Percentiles rank a stretch among this genome's conserved stretches.
phyloP scores from a whole-genome alignment of 2,888 invertebrate genomes.

The Sylvicola fuscatus region DNA sequence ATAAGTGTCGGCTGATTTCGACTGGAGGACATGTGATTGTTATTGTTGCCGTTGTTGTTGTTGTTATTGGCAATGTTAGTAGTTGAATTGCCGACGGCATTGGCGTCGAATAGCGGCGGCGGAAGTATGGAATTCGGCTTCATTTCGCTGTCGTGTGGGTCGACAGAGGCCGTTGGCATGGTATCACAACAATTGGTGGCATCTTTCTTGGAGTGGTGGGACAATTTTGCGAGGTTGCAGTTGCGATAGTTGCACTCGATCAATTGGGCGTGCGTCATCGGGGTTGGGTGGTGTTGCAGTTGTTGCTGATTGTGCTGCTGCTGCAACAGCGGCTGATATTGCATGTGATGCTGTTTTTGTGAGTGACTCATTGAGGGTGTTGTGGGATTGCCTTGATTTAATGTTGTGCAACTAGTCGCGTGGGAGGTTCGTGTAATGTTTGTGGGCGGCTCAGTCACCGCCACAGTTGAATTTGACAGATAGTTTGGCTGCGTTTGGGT shows the following conservation, averaged over 20 bases:
- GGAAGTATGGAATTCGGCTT: too few relatives aligned
- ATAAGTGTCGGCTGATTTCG: constrained; percentile 1
- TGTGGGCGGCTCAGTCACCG: constrained; percentile 8
- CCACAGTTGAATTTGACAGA: constrained; percentile 9
- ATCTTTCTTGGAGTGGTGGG: background rate
- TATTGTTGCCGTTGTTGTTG: constrained; percentile 5
- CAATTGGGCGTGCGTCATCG: constrained; percentile 6
- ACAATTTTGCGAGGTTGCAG: constrained; percentile 1
- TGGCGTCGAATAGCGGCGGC: too few relatives aligned
- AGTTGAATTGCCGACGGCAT: too few relatives aligned
- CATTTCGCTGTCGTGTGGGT: too few relatives aligned
- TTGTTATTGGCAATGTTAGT: too few relatives aligned
- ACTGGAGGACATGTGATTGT: background rate
- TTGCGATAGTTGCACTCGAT: constrained; percentile 6
- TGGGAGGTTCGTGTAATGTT: constrained; percentile 7
- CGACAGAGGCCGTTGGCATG: too few relatives aligned
- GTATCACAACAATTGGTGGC: too few relatives aligned
- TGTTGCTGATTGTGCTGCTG: constrained; percentile 7
- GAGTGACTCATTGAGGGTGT: constrained; percentile 5
- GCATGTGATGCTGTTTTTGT: constrained; percentile 6
- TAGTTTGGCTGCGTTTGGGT: constrained; percentile 12
- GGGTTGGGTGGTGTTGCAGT: constrained; percentile 6
- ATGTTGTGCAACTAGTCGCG: constrained; percentile 1
- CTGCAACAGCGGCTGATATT: constrained; percentile 9
- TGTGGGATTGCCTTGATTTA: constrained; percentile 1